These are phyloP conservation scores for Diadophis punctatus DNA, from an alignment of 2,113 vertebrate genomes.

Conservation along the genomic window DNA sequence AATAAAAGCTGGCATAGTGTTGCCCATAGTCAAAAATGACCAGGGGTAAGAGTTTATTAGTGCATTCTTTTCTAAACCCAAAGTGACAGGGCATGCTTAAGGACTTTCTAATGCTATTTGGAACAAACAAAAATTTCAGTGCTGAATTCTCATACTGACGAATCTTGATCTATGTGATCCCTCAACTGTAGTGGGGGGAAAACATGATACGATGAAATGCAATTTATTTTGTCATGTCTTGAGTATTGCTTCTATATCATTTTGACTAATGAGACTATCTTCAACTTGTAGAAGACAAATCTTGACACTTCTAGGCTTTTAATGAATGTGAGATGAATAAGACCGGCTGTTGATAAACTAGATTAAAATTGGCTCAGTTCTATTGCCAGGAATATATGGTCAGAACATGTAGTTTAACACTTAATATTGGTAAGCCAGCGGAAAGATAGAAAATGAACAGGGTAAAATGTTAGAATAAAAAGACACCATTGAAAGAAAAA, in stretches of 20 bases:
- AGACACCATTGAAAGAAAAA: slow-evolving; percentile 7
- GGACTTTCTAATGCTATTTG: slow-evolving; percentile 74
- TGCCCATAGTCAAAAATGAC: slow-evolving; percentile 81
- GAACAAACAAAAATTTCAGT: slow-evolving; percentile 76
- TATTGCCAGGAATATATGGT: not conserved
- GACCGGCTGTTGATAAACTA: slow-evolving; percentile 31
- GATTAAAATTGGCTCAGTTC: not conserved
- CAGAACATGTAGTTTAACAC: not conserved
- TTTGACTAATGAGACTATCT: slow-evolving; percentile 65
- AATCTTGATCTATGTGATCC: slow-evolving; percentile 75
- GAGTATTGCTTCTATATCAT: slow-evolving; percentile 60
- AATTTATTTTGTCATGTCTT: slow-evolving; percentile 68
- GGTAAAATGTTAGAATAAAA: not conserved
- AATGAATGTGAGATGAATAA: slow-evolving; percentile 9
- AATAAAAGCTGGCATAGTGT: slow-evolving; percentile 84
- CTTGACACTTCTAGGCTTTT: slow-evolving; percentile 72
- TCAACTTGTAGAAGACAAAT: slow-evolving; percentile 66
- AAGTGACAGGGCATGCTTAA: slow-evolving; percentile 79
- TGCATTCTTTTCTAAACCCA: slow-evolving; percentile 74
- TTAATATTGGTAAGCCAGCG: not conserved
- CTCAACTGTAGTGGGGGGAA: slow-evolving; percentile 48
- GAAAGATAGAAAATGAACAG: not conserved
- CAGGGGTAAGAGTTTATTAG: slow-evolving; percentile 85
- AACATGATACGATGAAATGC: slow-evolving; percentile 35
- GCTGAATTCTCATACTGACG: slow-evolving; percentile 65